Evolutionary conservation across 2,888 invertebrate species (phyloP).

Genomic region (Strigamia maritima): DNA sequence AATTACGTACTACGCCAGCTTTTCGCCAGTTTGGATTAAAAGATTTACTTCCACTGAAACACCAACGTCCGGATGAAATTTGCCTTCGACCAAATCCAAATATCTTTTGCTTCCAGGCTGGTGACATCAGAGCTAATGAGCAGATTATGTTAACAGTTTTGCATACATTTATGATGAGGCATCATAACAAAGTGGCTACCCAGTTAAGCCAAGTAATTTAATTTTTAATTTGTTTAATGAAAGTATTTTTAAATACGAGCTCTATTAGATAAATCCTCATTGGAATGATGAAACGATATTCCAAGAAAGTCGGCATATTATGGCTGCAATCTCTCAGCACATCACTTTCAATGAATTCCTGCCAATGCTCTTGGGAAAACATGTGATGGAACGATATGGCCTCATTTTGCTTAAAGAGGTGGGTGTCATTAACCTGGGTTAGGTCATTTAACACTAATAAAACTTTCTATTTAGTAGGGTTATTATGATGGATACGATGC

Average conservation of each 20-base stretch:
- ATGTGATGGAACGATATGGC: conserved; percentile 50
- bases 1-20: conserved; percentile 82
- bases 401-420: conserved; percentile 47
- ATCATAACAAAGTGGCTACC: conserved; percentile 40
- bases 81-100: conserved; percentile 84
- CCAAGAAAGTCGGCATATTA: conserved; percentile 47
- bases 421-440: conserved; percentile 16
- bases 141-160: conserved; percentile 43
- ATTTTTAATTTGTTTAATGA: conserved; percentile 28
- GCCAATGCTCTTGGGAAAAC: conserved; percentile 54
- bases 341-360: conserved; percentile 54
- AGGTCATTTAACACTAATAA: neutral
- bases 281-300: conserved; percentile 42
- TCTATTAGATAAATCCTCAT: conserved; percentile 42
- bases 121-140: conserved; percentile 43
- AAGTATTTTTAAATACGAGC: neutral
- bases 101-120: conserved; percentile 90
- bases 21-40: conserved; percentile 82
- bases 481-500: conserved; percentile 43
- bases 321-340: conserved; percentile 52
- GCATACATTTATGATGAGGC: conserved; percentile 42
- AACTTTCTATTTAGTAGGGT: conserved; percentile 38
- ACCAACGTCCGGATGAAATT: conserved; percentile 87
- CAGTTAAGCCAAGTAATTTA: conserved; percentile 23
- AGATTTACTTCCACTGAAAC: conserved; percentile 79